Evolutionary conservation across 2,797 vertebrate species (phyloP).

Genomic region (Alcedo atthis): DNA sequence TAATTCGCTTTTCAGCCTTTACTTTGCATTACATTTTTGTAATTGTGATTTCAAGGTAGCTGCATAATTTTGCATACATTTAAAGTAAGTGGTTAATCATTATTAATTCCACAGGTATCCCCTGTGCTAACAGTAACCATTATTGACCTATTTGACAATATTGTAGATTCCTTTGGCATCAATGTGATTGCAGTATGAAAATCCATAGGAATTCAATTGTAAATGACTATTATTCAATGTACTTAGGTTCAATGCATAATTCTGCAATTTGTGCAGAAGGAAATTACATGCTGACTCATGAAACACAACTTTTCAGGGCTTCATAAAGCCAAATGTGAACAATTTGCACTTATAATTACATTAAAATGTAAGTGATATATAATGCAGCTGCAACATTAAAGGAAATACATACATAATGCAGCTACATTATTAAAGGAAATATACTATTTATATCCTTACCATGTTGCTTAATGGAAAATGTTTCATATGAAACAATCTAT

Average conservation of each 20-base stretch:
- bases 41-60: constrained; percentile 36
- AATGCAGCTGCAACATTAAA: background rate
- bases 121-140: constrained; percentile 28
- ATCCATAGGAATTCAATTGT: constrained; percentile 58
- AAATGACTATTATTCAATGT: constrained; percentile 51
- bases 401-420: constrained; percentile 5
- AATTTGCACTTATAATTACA: constrained; percentile 58
- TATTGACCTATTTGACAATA: constrained; percentile 60
- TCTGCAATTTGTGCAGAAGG: constrained; percentile 50
- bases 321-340: constrained; percentile 41
- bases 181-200: constrained; percentile 59
- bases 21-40: background rate
- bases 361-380: constrained; percentile 35
- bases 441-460: background rate
- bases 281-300: constrained; percentile 62
- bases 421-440: constrained; percentile 4
- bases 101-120: constrained; percentile 33
- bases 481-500: background rate
- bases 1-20: background rate
- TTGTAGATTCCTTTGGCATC: constrained; percentile 44
- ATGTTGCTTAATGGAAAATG: background rate
- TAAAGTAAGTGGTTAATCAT: constrained; percentile 37
- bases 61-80: constrained; percentile 50
- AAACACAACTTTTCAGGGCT: constrained; percentile 48
- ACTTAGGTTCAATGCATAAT: constrained; percentile 50